Percentiles rank a stretch among this genome's conserved stretches.
phyloP scores from a whole-genome alignment of 2,113 vertebrate genomes.

The Telmatochromis sp. region DNA sequence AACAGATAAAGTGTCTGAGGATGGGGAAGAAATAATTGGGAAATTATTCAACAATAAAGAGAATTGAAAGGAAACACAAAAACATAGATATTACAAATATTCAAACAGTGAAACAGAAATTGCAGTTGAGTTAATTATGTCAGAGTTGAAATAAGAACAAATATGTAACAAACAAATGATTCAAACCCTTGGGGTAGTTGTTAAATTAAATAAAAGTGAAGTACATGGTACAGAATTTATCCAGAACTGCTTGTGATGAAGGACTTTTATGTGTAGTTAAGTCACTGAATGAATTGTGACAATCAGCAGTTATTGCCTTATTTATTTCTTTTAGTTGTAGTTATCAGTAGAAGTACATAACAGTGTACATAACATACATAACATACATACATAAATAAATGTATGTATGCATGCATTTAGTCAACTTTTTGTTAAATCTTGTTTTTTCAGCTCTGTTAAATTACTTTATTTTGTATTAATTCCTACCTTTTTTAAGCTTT shows the following conservation, averaged over 20 bases:
- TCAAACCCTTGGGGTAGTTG: background rate
- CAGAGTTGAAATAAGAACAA: background rate
- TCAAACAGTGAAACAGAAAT: background rate
- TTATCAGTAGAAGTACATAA: background rate
- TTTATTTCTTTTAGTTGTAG: background rate
- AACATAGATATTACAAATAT: background rate
- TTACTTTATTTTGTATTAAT: background rate
- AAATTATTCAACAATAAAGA: background rate
- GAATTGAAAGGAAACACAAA: background rate
- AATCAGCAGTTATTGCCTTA: background rate
- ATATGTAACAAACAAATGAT: background rate
- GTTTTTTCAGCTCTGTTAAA: background rate
- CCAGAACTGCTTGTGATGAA: background rate
- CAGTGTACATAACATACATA: too few species aligned
- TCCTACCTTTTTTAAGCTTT: background rate
- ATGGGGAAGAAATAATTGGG: background rate
- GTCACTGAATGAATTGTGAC: background rate
- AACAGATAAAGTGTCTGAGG: background rate
- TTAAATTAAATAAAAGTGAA: background rate
- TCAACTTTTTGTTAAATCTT: background rate
- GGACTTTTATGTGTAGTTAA: background rate
- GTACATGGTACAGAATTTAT: background rate
- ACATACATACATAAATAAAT: background rate
- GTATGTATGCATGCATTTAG: background rate
- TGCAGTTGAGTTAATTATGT: background rate